Evolutionary conservation across 2,888 invertebrate genomes (phyloP).

Genomic region (Phortica magna): DNA sequence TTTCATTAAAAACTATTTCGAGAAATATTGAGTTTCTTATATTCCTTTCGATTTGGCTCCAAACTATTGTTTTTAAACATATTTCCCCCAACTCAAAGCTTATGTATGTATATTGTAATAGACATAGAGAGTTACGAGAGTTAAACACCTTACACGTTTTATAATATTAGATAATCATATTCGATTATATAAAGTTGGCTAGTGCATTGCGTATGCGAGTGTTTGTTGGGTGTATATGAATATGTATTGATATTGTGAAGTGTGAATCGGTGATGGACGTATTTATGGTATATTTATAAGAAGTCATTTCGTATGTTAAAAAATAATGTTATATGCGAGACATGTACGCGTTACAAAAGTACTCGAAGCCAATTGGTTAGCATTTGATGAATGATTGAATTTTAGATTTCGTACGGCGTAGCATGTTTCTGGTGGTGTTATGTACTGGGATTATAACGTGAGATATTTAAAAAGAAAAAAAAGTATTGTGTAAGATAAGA

Average conservation of each 20-base stretch:
- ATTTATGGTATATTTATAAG: slow-evolving; percentile 20
- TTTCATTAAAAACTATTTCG: no score
- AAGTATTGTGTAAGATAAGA: background rate
- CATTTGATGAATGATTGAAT: slow-evolving; percentile 22
- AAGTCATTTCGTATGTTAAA: slow-evolving; percentile 21
- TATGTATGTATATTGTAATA: background rate
- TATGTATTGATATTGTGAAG: slow-evolving; percentile 1
- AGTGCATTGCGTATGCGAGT: slow-evolving; percentile 68
- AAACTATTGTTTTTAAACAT: background rate
- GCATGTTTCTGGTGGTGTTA: slow-evolving; percentile 8
- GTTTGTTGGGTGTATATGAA: slow-evolving; percentile 35
- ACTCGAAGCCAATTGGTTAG: slow-evolving; percentile 36
- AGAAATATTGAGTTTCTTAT: no score
- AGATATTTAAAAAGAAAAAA: background rate
- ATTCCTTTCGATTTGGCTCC: no score
- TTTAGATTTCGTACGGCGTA: slow-evolving; percentile 5
- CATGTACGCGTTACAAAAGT: slow-evolving; percentile 33
- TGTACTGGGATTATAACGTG: slow-evolving; percentile 17
- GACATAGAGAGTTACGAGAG: background rate
- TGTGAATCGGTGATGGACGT: background rate
- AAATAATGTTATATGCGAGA: slow-evolving; percentile 22
- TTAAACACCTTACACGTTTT: slow-evolving; percentile 1
- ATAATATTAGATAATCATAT: background rate
- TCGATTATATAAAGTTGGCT: slow-evolving; percentile 44
- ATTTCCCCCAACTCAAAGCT: background rate